These are phyloP conservation scores for Noctua janthina DNA, from an alignment of 2,888 invertebrate species.

Conservation along the genomic window DNA sequence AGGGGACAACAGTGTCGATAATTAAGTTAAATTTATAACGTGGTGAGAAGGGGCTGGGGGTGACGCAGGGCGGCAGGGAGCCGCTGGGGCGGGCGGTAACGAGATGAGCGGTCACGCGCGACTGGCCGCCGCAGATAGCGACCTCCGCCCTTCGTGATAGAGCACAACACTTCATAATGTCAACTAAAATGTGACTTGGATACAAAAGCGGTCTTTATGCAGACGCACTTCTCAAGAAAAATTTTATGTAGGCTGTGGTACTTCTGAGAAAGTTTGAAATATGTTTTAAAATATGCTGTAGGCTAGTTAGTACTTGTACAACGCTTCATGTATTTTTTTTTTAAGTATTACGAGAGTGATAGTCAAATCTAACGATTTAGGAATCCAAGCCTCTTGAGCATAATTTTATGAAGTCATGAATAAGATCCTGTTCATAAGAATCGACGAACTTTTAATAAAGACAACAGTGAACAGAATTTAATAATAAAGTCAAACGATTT, in stretches of 20 bases:
- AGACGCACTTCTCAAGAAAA: conserved; percentile 17
- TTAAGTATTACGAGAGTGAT: background rate
- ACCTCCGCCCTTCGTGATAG: conserved; percentile 66
- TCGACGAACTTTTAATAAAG: background rate
- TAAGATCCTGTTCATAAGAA: background rate
- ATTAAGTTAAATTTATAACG: conserved; percentile 81
- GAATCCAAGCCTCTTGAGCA: background rate
- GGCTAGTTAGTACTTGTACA: background rate
- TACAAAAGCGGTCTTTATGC: conserved; percentile 46
- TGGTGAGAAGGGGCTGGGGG: conserved; percentile 60
- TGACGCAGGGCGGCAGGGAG: conserved; percentile 54
- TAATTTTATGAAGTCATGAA: background rate
- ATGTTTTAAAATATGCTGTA: background rate
- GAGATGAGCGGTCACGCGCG: conserved; percentile 87
- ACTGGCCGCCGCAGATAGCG: conserved; percentile 79
- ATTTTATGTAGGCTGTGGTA: conserved; percentile 6
- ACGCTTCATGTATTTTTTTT: background rate
- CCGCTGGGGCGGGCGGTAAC: conserved; percentile 72
- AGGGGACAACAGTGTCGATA: conserved; percentile 73
- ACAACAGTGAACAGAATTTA: conserved; percentile 8
- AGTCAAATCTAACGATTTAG: background rate
- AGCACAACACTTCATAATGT: conserved; percentile 73
- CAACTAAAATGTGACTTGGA: conserved; percentile 54
- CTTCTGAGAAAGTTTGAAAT: background rate
- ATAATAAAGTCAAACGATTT: background rate